phyloP scores from a whole-genome alignment of 1,140 invertebrate genomes.

The Bombus balteatus region DNA sequence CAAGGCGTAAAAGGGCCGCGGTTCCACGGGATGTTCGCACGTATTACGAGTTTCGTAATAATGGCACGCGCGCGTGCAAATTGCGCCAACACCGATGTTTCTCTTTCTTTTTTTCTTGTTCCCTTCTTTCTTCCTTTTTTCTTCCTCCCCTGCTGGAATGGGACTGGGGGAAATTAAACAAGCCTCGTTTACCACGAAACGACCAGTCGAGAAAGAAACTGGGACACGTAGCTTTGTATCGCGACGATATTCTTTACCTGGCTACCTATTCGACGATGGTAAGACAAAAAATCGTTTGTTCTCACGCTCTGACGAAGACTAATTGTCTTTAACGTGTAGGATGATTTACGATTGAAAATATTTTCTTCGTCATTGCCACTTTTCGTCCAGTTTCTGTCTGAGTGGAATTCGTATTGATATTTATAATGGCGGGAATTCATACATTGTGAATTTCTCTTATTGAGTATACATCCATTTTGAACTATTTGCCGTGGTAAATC shows the following conservation, averaged over 20 bases:
- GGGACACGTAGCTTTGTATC: neutral
- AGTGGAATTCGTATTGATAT: too few species aligned
- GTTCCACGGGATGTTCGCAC: neutral
- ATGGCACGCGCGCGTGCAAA: neutral
- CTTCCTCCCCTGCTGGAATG: too few species aligned
- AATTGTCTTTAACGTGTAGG: neutral
- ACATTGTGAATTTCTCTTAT: too few species aligned
- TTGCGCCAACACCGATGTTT: neutral
- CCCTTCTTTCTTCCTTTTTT: neutral
- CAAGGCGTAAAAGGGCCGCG: neutral
- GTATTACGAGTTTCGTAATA: neutral
- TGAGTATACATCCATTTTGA: too few species aligned
- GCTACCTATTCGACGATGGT: neutral
- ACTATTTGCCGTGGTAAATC: too few species aligned
- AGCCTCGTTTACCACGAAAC: conserved; percentile 10
- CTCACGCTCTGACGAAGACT: neutral
- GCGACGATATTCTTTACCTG: neutral
- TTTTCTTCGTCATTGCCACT: neutral
- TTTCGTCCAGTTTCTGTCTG: too few species aligned
- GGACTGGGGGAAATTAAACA: neutral
- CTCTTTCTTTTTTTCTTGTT: neutral
- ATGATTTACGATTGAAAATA: neutral
- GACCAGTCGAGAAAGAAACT: neutral
- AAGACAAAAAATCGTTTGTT: neutral
- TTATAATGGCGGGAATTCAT: too few species aligned